A percentile compares a stretch with the other conserved stretches of the same genome.
Conservation (phyloP, 2,888 invertebrate genomes). For the Papilio protenor region DNA sequence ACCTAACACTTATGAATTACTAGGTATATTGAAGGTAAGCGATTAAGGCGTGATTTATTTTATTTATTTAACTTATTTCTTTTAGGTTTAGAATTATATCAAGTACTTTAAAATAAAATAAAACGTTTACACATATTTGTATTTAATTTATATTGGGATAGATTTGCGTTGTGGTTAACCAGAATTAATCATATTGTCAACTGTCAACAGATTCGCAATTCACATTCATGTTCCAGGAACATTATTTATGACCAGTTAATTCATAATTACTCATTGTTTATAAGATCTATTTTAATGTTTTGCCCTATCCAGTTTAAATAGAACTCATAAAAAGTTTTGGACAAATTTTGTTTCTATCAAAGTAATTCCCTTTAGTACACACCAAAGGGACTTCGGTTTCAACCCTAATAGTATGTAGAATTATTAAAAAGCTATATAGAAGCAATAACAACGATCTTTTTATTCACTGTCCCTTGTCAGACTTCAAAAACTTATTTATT, state of each 20-base stretch:
- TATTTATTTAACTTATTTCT: no score
- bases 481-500: not conserved
- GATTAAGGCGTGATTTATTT: no score
- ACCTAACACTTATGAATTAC: no score
- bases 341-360: not conserved
- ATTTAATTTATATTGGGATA: not conserved
- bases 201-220: constrained; percentile 53
- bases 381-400: no score
- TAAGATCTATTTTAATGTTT: constrained; percentile 18
- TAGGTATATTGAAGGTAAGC: no score
- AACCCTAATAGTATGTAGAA: not conserved
- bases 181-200: constrained; percentile 62
- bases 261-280: constrained; percentile 50
- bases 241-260: constrained; percentile 42
- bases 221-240: constrained; percentile 53
- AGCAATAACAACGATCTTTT: not conserved
- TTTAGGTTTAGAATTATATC: no score
- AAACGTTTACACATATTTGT: no score
- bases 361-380: no score
- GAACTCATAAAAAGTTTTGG: not conserved
- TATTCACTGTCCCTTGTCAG: not conserved
- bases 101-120: no score
- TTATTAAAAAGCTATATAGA: not conserved
- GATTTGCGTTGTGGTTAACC: constrained; percentile 46
- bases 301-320: not conserved